A percentile compares a stretch with the other conserved stretches of the same genome.
Conservation (phyloP, 2,113 vertebrate species). For the Onychostruthus taczanowskii region DNA sequence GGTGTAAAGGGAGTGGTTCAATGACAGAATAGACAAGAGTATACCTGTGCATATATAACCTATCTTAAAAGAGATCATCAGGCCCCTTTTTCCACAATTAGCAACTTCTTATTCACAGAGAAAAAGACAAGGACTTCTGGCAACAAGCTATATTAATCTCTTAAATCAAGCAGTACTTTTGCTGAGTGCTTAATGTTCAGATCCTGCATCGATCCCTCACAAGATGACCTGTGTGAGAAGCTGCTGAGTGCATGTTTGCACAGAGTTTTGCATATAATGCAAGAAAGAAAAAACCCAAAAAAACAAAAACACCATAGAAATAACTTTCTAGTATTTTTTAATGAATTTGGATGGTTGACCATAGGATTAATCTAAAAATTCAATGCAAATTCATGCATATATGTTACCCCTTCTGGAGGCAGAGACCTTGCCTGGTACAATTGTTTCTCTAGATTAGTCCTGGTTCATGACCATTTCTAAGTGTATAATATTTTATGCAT, state of each 20-base stretch:
- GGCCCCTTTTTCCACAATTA: not conserved
- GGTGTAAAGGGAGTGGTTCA: not conserved
- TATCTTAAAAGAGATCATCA: not conserved
- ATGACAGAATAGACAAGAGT: not conserved
- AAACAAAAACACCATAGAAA: not conserved
- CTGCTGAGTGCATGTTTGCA: not conserved
- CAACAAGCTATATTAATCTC: not conserved
- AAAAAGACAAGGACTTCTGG: not conserved
- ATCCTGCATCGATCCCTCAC: not conserved
- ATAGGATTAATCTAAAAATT: not conserved
- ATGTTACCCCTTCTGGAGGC: not conserved
- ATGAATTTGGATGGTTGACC: not conserved
- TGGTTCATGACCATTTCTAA: not conserved
- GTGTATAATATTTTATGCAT: not conserved
- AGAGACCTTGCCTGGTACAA: not conserved
- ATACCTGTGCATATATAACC: not conserved
- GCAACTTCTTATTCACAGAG: not conserved
- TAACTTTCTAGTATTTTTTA: not conserved
- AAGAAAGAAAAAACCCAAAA: not conserved
- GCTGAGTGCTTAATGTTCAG: not conserved
- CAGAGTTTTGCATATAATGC: not conserved
- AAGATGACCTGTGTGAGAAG: not conserved
- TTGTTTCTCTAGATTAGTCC: not conserved
- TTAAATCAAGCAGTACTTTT: not conserved
- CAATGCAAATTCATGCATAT: not conserved